A percentile compares a stretch with the other conserved stretches of the same genome.
Conservation (phyloP, 92 coral and sea anemone species). For the Diadumene lineata region DNA sequence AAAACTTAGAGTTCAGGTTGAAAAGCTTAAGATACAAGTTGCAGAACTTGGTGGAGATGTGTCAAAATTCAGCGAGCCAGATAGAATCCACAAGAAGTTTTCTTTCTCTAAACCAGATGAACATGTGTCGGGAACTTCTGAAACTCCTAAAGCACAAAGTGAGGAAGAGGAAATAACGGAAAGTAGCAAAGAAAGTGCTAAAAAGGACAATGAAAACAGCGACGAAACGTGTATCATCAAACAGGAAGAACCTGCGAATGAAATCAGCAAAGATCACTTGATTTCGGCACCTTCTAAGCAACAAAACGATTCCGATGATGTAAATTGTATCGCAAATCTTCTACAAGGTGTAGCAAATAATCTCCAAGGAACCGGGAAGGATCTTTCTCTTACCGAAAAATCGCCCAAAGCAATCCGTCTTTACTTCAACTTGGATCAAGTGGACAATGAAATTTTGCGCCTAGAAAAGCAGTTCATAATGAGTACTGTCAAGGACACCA, state of each 20-base stretch:
- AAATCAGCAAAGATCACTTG: no score
- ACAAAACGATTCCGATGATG: no score
- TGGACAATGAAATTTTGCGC: not conserved
- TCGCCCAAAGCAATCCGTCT: not conserved
- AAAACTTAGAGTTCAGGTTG: not conserved
- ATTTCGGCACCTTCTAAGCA: no score
- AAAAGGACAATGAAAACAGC: not conserved
- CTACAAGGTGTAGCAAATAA: not conserved
- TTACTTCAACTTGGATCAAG: not conserved
- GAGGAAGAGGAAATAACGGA: not conserved
- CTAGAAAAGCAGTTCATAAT: not conserved
- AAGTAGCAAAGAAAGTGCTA: not conserved
- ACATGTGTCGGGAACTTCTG: not conserved
- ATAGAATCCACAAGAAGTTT: not conserved
- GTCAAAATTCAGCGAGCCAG: not conserved
- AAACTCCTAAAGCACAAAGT: not conserved
- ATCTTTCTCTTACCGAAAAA: not conserved
- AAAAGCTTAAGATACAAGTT: not conserved
- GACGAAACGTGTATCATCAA: no score
- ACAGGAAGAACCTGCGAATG: no score
- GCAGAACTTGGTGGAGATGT: not conserved
- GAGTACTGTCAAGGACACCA: not conserved
- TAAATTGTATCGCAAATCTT: not conserved
- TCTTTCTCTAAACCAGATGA: not conserved
- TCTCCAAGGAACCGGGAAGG: not conserved